Base-by-base conservation (phyloP, 2,797 vertebrate genomes). In the Telmatherina bonti region DNA sequence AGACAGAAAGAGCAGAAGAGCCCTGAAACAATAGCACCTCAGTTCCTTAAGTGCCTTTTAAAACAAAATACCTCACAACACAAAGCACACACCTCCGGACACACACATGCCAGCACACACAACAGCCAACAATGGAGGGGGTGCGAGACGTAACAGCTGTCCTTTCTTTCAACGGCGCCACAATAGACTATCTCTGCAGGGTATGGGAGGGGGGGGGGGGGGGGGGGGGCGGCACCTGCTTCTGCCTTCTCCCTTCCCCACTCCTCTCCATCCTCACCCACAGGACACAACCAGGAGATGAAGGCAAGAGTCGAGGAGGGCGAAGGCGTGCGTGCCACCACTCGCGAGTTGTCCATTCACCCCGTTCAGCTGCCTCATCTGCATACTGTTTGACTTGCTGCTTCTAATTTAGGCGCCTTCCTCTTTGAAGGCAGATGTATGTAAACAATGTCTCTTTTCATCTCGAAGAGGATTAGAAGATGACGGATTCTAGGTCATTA, bases 381-480 rank as follows among this genome's bases (percentile, higher is more conserved):
- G 78, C 85, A 88, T 91, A 84, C 45, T 74, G 83, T 82, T 81
- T 76, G 77, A 87, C 86, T 88, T 51, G 73, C 87, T 83, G 76
- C 81, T 82, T 74, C 86, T 88, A 81, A 87, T 86, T 87, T 75
- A 62, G 74, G 76, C 27, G 45, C 53, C 62, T 72, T 74, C 77
- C 64, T 58, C 77, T 87, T 85, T 88, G 87, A 88, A 87, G 82
- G 89, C 79, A 76, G 84, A 84, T 75, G 83, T 49, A 80, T 71
- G 83, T 82, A 86, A 89, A 92, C 85, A 90, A 75, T 60, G 83
- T 76, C 72, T 86, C 82, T 69, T 79, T 87, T 90, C 85, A 88
- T 90, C 78, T 81, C 27, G 0, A 36, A 9, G 3, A 77, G 61
- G 83, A 88, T 87, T 67, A 81, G 76, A 64, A 79, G 81, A 79